phyloP scores from a whole-genome alignment of 1,140 invertebrate species.

The Brachionus koreanus region DNA sequence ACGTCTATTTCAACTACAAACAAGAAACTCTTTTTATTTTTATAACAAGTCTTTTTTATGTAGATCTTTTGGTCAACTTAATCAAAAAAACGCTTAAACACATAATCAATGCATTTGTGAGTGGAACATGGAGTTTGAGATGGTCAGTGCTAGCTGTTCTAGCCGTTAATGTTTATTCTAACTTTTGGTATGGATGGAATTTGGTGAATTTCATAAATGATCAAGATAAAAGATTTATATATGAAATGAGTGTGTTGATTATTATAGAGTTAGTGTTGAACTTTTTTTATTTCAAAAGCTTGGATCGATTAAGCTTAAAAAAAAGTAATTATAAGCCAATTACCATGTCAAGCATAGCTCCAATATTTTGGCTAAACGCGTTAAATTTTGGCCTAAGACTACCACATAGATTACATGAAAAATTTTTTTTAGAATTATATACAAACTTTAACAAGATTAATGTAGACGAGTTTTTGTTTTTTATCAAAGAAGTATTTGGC shows the following conservation, averaged over 20 bases:
- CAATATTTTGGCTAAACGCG: background rate
- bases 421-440: background rate
- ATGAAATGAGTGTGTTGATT: background rate
- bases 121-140: background rate
- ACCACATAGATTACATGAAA: background rate
- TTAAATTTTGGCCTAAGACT: background rate
- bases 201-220: slow-evolving; percentile 38
- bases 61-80: background rate
- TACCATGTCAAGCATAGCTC: slow-evolving; percentile 9
- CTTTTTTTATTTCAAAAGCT: background rate
- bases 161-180: background rate
- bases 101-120: background rate
- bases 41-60: background rate
- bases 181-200: slow-evolving; percentile 8
- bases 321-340: background rate
- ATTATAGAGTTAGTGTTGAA: background rate
- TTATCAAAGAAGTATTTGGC: background rate
- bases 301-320: background rate
- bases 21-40: background rate
- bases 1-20: slow-evolving; percentile 26
- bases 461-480: background rate
- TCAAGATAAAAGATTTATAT: slow-evolving; percentile 13
- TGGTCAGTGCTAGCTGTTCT: background rate
- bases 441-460: background rate
- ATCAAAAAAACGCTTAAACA: background rate